Base-by-base conservation (phyloP, 2,797 vertebrate species). In the Phylloscopus collybita region DNA sequence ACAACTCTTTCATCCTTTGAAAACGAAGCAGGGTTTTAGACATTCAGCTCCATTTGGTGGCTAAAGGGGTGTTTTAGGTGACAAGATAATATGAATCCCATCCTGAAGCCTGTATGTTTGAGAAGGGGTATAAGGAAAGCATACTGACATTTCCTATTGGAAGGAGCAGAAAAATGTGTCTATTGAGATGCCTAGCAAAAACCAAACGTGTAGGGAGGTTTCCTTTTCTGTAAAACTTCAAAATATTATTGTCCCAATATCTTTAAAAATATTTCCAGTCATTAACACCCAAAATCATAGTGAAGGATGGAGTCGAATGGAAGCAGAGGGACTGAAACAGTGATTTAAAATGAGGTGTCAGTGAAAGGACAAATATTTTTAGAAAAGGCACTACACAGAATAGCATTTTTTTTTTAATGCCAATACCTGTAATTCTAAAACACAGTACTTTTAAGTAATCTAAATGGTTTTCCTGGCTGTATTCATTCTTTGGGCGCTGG, bases 361-460 rank as follows among this genome's bases (percentile, higher is more conserved):
- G 14, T 69, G 53, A 90, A 86, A 94, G 36, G 6, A 73, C 12
- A 66, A 57, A 51, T 1, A 7, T 29, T 86, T 93, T 79, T 85
- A 26, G 44, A 76, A 89, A 73, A 80, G 6, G 4, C 42, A 61
- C 21, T 47, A 73, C 71, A 67, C 1, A 59, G 8, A 80, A 36
- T 1, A 3, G 7, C 15, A 18, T 10, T 6, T 50, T 5, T 16
- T 49, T 60, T 74, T 38, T 0, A 27, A 49, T 16, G 66, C 6
- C 11, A 36, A 9, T 65, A 12, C 8, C 30, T 74, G 11, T 69
- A 83, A 84, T n/a, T 86, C 22, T 56, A 47, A 80, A 91, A 10
- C 8, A 56, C 17, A 22, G 16, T 18, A 36, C 14, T 65, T 83
- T 29, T 30, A 57, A 50, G 27, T 45, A 3, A 23, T 50, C 34